Evolutionary conservation across 1,140 invertebrate species (phyloP).

Genomic region (Monomorium pharaonis): DNA sequence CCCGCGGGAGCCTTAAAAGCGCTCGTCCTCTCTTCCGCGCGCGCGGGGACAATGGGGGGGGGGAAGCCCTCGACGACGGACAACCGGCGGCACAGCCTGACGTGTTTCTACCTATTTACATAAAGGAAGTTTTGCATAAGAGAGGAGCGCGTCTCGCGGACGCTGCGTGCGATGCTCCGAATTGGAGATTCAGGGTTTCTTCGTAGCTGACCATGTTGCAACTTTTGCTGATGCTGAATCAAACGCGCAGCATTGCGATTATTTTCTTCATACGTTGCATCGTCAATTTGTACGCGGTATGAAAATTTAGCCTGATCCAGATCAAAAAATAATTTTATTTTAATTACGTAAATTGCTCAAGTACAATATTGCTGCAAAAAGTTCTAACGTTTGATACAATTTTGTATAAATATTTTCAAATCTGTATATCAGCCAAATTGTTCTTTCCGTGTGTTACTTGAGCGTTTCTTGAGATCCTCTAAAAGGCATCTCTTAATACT

Average conservation of each 20-base stretch:
- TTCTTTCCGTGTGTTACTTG: neutral
- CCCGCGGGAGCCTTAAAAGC: slow-evolving; percentile 13
- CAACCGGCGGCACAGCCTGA: slow-evolving; percentile 22
- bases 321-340: too few relatives aligned
- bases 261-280: neutral
- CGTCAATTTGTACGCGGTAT: neutral
- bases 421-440: too few relatives aligned
- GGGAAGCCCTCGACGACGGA: slow-evolving; percentile 4
- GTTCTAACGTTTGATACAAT: too few relatives aligned
- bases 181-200: neutral
- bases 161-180: neutral
- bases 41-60: slow-evolving; percentile 43
- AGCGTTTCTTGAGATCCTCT: neutral
- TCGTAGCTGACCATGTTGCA: neutral
- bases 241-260: neutral
- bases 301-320: too few relatives aligned
- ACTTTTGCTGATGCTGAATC: neutral
- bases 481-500: neutral
- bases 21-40: slow-evolving; percentile 1
- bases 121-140: slow-evolving; percentile 64
- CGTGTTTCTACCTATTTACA: slow-evolving; percentile 64
- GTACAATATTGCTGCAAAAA: too few relatives aligned
- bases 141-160: neutral
- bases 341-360: too few relatives aligned
- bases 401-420: too few relatives aligned